phyloP scores from a whole-genome alignment of 2,888 invertebrate species.

The Deroplatys truncata region DNA sequence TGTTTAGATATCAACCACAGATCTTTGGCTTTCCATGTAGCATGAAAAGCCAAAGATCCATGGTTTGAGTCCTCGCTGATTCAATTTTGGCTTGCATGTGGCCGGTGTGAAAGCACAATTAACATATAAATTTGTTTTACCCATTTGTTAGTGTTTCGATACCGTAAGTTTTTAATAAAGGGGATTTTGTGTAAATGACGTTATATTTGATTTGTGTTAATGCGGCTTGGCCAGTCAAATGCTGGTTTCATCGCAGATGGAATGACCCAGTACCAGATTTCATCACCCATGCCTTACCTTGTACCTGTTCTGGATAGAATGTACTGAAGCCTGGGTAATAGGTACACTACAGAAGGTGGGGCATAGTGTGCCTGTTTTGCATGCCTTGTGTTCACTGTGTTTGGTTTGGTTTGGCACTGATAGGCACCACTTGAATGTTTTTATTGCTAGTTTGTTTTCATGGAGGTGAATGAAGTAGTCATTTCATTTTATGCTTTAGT shows the following conservation, averaged over 20 bases:
- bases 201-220: slow-evolving; percentile 3
- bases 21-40: too few relatives aligned
- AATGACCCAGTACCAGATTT: slow-evolving; percentile 9
- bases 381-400: neutral
- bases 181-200: neutral
- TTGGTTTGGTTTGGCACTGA: neutral
- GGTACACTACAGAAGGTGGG: slow-evolving; percentile 4
- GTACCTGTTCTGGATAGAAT: slow-evolving; percentile 20
- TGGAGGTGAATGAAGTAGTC: too few relatives aligned
- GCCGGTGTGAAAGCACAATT: too few relatives aligned
- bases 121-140: too few relatives aligned
- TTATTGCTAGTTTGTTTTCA: too few relatives aligned
- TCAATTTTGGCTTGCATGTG: too few relatives aligned
- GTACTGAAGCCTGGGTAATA: slow-evolving; percentile 12
- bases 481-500: too few relatives aligned
- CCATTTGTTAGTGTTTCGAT: too few relatives aligned
- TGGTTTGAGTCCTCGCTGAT: too few relatives aligned
- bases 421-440: too few relatives aligned
- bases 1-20: too few relatives aligned
- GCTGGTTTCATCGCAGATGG: slow-evolving; percentile 11
- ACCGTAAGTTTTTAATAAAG: neutral
- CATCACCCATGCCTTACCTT: slow-evolving; percentile 20
- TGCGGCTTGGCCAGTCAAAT: slow-evolving; percentile 3
- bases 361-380: neutral
- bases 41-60: too few relatives aligned